Conservation (phyloP, 2,797 vertebrate genomes). For the Orientallactaga sibirica region DNA sequence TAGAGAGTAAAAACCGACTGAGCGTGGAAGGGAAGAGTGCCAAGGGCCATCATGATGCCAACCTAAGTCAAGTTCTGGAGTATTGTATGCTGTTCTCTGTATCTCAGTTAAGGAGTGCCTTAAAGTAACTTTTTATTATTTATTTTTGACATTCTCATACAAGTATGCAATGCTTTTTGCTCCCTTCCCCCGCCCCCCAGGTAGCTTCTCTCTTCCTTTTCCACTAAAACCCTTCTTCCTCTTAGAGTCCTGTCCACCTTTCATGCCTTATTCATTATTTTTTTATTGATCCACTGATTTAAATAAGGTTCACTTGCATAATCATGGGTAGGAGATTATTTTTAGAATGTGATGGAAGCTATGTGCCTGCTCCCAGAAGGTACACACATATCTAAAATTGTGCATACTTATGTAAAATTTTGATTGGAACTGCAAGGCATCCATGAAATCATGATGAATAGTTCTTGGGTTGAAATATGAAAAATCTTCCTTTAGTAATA, state of each 20-base stretch:
- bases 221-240: no score
- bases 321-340: not conserved
- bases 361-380: not conserved
- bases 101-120: not conserved
- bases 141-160: no score
- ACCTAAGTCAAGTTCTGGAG: not conserved
- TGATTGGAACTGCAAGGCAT: not conserved
- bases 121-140: not conserved
- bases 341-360: not conserved
- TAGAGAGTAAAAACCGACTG: not conserved
- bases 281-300: no score
- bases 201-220: no score
- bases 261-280: no score
- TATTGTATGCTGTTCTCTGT: not conserved
- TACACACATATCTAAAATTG: not conserved
- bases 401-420: not conserved
- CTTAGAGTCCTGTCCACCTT: no score
- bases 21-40: not conserved
- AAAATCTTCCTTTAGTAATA: constrained; percentile 2
- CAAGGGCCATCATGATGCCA: not conserved
- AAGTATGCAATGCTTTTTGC: no score
- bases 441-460: constrained; percentile 6
- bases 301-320: not conserved
- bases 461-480: not conserved
- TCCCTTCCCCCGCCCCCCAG: no score